Percentiles rank a stretch among this genome's conserved stretches.
These are phyloP conservation scores for Alectoris magna DNA, from an alignment of 2,797 vertebrate species.

Conservation along the genomic window DNA sequence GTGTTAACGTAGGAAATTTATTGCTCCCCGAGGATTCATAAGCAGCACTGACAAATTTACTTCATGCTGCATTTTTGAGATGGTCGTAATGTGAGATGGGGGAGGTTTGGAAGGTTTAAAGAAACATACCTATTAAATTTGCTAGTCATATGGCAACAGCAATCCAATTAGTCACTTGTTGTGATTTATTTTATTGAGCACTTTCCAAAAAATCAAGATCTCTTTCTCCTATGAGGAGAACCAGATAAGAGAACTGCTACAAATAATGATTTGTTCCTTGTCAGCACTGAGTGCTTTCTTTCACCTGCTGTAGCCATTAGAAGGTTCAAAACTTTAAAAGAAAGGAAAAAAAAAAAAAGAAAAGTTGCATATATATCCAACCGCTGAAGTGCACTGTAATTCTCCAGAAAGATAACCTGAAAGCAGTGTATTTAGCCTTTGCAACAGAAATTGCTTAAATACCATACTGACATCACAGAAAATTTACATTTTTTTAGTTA, in stretches of 20 bases:
- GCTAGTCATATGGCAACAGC: not conserved
- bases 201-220: slow-evolving; percentile 26
- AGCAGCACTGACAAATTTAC: slow-evolving; percentile 50
- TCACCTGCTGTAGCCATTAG: not conserved
- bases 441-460: not conserved
- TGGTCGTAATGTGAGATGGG: not conserved
- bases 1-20: not conserved
- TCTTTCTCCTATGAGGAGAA: not conserved
- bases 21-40: slow-evolving; percentile 43
- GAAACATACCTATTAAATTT: slow-evolving; percentile 50
- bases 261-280: slow-evolving; percentile 37
- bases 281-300: not conserved
- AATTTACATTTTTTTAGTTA: not conserved
- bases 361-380: not conserved
- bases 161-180: slow-evolving; percentile 1
- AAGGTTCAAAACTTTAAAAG: not conserved
- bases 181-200: slow-evolving; percentile 35
- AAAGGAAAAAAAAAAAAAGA: slow-evolving; percentile 7
- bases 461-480: not conserved
- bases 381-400: not conserved
- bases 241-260: not conserved
- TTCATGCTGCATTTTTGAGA: slow-evolving; percentile 27
- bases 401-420: not conserved
- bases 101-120: slow-evolving; percentile 56
- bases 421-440: slow-evolving; percentile 11